Conservation (phyloP, 2,113 vertebrate genomes). For the Petrocephalus microphthalmus region DNA sequence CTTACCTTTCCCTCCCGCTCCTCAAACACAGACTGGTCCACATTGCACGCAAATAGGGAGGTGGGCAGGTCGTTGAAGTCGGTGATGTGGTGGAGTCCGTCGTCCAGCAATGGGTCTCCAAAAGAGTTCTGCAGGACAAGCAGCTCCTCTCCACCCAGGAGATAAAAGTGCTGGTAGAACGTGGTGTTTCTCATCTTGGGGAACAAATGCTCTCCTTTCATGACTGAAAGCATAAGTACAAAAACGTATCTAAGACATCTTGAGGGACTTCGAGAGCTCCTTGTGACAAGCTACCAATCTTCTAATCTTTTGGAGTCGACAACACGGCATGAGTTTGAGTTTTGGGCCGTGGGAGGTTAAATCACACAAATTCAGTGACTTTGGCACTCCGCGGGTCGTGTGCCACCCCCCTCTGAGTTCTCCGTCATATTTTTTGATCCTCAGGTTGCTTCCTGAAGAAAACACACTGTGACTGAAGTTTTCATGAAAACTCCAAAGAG, state of each 20-base stretch:
- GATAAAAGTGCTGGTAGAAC: constrained; percentile 48
- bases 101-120: constrained; percentile 59
- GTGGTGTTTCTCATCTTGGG: constrained; percentile 58
- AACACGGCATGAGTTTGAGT: not conserved
- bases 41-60: constrained; percentile 75
- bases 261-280: not conserved
- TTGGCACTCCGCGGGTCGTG: not conserved
- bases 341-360: not conserved
- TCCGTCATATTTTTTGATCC: not conserved
- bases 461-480: not conserved
- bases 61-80: constrained; percentile 80
- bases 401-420: not conserved
- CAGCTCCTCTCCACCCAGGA: constrained; percentile 59
- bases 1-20: constrained; percentile 72
- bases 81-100: constrained; percentile 68
- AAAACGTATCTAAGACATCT: constrained; percentile 17
- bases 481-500: not conserved
- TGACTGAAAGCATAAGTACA: constrained; percentile 50
- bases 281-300: not conserved
- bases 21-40: constrained; percentile 79
- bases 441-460: not conserved
- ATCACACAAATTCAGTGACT: not conserved
- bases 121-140: constrained; percentile 64
- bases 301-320: not conserved
- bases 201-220: constrained; percentile 75